Conservation (phyloP, 2,113 vertebrate species). For the Eptesicus fuscus region DNA sequence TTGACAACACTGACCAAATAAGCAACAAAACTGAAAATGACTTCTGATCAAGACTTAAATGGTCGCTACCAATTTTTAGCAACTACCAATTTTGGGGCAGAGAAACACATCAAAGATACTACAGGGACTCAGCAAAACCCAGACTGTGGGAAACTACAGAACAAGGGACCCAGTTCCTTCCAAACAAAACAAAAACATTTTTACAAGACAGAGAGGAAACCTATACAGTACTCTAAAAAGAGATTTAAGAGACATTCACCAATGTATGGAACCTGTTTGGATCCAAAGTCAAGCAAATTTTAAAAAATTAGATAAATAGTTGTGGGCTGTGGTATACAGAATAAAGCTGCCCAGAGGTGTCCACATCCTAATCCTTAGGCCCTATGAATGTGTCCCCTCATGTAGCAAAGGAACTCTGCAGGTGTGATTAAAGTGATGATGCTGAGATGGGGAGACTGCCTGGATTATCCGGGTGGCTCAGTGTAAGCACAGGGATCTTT, state of each 20-base stretch:
- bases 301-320: neutral
- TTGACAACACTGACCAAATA: neutral
- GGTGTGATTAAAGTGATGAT: neutral
- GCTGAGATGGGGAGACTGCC: neutral
- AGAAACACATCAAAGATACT: neutral
- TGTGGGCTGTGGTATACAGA: neutral
- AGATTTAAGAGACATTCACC: neutral
- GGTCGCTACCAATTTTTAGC: no score
- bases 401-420: neutral
- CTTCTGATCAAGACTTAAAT: no score
- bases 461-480: neutral
- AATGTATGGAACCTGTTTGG: neutral
- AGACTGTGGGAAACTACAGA: neutral
- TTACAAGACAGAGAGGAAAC: neutral
- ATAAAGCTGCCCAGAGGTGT: neutral
- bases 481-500: neutral
- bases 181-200: neutral
- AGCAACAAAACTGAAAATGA: neutral
- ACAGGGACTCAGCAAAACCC: neutral
- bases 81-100: neutral
- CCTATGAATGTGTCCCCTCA: neutral
- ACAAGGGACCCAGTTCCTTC: neutral
- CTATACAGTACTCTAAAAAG: neutral
- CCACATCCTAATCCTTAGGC: neutral
- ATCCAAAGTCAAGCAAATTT: neutral